Conservation (phyloP, 2,888 invertebrate species). For the Pocota personata region DNA sequence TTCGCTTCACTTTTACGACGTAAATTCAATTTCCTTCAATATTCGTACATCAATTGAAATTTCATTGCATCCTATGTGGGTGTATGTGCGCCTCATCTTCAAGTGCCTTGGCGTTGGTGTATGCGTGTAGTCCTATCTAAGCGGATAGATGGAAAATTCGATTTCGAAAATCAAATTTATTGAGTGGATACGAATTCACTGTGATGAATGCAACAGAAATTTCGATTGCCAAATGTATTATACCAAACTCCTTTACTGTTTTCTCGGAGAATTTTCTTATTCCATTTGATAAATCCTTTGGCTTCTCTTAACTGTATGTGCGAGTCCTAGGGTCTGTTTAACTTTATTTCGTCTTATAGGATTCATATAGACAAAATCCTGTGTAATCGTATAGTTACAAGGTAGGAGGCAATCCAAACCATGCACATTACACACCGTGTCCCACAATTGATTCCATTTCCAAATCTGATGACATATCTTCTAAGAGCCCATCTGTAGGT, state of each 20-base stretch:
- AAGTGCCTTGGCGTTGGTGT: neutral
- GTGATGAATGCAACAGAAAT: conserved; percentile 2
- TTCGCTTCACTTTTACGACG: neutral
- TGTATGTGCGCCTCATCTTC: neutral
- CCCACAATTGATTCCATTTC: neutral
- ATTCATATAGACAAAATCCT: neutral
- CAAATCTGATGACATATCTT: neutral
- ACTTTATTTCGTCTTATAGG: neutral
- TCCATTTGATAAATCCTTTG: neutral
- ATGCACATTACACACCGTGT: neutral
- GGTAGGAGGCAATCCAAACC: neutral
- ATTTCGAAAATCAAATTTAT: conserved; percentile 33
- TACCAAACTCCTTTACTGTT: neutral
- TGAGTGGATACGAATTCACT: conserved; percentile 15
- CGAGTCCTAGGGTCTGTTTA: neutral
- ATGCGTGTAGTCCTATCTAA: neutral
- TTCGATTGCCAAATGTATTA: conserved; percentile 2
- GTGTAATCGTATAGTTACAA: neutral
- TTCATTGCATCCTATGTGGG: neutral
- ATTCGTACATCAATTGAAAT: conserved; percentile 34
- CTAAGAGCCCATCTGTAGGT: neutral
- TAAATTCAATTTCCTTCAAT: conserved; percentile 58
- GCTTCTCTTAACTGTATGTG: neutral
- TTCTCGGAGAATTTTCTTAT: neutral
- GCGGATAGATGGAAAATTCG: neutral